phyloP scores from a whole-genome alignment of 1,140 invertebrate species.

The Anastrepha obliqua region DNA sequence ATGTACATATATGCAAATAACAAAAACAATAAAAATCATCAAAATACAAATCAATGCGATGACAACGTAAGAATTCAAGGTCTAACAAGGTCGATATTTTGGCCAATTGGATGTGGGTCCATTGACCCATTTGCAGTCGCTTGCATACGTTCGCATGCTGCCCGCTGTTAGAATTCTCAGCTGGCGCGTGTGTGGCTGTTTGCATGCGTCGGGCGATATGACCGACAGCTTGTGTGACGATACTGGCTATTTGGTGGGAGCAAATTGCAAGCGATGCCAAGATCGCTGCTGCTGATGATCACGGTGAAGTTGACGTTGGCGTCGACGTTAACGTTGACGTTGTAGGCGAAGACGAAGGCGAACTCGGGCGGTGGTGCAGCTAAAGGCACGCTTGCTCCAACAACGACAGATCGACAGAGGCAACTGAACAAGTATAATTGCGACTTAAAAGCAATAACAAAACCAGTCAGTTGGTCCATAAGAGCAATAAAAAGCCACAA shows the following conservation, averaged over 20 bases:
- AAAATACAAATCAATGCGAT: conserved; percentile 52
- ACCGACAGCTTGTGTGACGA: not conserved
- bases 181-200: not conserved
- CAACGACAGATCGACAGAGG: not conserved
- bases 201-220: not conserved
- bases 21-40: conserved; percentile 40
- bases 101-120: conserved; percentile 62
- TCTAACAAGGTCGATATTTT: conserved; percentile 70
- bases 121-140: conserved; percentile 65
- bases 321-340: not conserved
- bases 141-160: conserved; percentile 7
- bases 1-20: not conserved
- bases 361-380: too few species aligned
- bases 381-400: too few species aligned
- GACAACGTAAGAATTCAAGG: conserved; percentile 63
- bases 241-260: not conserved
- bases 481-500: not conserved
- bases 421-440: not conserved
- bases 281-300: conserved; percentile 26
- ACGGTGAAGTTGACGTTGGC: not conserved
- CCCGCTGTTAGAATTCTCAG: not conserved
- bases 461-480: conserved; percentile 2
- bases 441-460: conserved; percentile 45
- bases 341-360: not conserved
- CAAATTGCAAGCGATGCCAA: conserved; percentile 2